These are phyloP conservation scores for Busseola fusca DNA, from an alignment of 2,888 invertebrate species.

Conservation along the genomic window DNA sequence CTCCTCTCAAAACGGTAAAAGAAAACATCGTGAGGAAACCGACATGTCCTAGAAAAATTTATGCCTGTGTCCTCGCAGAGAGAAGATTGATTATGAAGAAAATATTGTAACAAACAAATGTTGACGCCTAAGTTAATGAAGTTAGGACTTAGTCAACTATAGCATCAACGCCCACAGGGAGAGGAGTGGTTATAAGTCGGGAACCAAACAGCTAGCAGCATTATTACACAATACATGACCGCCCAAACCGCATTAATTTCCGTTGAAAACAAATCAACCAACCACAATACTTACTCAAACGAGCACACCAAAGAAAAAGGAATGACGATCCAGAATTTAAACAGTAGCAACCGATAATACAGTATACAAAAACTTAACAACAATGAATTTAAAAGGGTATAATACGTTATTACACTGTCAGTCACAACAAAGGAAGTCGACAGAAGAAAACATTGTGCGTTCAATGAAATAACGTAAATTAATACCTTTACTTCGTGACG, in stretches of 20 bases:
- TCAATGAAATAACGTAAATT: slow-evolving; percentile 69
- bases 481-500: slow-evolving; percentile 67
- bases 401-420: slow-evolving; percentile 57
- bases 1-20: background rate
- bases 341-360: slow-evolving; percentile 54
- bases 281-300: slow-evolving; percentile 41
- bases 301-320: slow-evolving; percentile 33
- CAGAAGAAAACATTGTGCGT: slow-evolving; percentile 50
- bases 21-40: background rate
- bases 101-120: background rate
- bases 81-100: background rate
- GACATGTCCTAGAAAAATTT: background rate
- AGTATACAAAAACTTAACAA: slow-evolving; percentile 51
- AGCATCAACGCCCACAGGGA: slow-evolving; percentile 4
- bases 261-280: slow-evolving; percentile 20
- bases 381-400: slow-evolving; percentile 52
- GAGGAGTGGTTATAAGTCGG: background rate
- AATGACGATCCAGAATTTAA: slow-evolving; percentile 42
- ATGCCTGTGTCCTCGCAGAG: background rate
- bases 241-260: slow-evolving; percentile 30
- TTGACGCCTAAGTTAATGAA: background rate
- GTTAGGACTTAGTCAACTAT: background rate
- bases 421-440: slow-evolving; percentile 53
- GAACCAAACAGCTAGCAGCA: slow-evolving; percentile 6
- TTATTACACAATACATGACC: slow-evolving; percentile 20